Evolutionary conservation across 2,888 invertebrate species (phyloP).

Genomic region (Heliconius sara): DNA sequence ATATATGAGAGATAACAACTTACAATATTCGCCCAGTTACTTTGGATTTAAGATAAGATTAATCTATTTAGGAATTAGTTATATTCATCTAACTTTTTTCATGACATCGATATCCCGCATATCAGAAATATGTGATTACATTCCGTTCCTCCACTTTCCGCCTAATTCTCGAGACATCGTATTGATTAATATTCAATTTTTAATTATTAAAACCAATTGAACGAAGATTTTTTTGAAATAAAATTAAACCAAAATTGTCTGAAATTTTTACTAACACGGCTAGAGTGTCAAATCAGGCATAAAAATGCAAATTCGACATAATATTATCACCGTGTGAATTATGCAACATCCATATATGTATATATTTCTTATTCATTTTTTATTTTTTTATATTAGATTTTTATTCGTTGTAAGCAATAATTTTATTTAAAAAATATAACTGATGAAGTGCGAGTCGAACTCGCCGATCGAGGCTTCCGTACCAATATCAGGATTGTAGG

Average conservation of each 20-base stretch:
- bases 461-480: too few relatives aligned
- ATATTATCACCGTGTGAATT: not conserved
- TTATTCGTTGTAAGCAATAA: too few relatives aligned
- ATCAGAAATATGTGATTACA: too few relatives aligned
- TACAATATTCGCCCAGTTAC: not conserved
- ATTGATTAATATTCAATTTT: not conserved
- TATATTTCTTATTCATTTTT: not conserved
- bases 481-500: too few relatives aligned
- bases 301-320: not conserved
- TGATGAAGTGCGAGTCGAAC: too few relatives aligned
- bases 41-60: too few relatives aligned
- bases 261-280: not conserved
- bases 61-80: too few relatives aligned
- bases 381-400: not conserved
- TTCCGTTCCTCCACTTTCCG: too few relatives aligned
- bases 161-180: too few relatives aligned
- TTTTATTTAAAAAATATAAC: too few relatives aligned
- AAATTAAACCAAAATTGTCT: not conserved
- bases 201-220: not conserved
- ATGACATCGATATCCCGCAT: too few relatives aligned
- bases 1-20: not conserved
- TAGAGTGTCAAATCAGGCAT: not conserved
- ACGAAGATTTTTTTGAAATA: not conserved
- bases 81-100: too few relatives aligned
- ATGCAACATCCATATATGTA: not conserved